phyloP scores from a whole-genome alignment of 2,888 invertebrate genomes.

The Epistrophella euchroma region DNA sequence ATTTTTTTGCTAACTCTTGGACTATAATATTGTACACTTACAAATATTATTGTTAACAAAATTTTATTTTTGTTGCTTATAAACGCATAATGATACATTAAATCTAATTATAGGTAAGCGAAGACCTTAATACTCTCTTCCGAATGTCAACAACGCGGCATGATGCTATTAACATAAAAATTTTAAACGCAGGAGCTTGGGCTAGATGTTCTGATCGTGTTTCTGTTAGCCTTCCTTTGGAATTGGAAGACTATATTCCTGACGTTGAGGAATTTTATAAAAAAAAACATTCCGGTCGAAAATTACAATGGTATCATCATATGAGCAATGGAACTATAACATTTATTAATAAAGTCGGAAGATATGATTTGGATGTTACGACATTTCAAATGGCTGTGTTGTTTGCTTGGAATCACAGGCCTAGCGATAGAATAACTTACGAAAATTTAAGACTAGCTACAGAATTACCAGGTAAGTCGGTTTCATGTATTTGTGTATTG shows the following conservation, averaged over 20 bases:
- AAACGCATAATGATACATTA: neutral
- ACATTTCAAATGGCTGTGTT: conserved; percentile 99
- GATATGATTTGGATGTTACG: conserved; percentile 98
- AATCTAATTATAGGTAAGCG: conserved; percentile 86
- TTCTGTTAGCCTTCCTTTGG: conserved; percentile 97
- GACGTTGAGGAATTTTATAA: conserved; percentile 99
- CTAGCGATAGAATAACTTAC: conserved; percentile 95
- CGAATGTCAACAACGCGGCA: conserved; percentile 91
- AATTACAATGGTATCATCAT: conserved; percentile 99
- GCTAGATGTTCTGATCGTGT: conserved; percentile 96
- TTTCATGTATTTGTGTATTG: neutral
- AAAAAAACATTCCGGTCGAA: conserved; percentile 98
- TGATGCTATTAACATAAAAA: conserved; percentile 98
- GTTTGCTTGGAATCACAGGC: conserved; percentile 99
- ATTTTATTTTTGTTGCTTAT: neutral
- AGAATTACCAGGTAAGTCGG: conserved; percentile 90
- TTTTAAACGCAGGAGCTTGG: conserved; percentile 99
- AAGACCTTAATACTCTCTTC: conserved; percentile 97
- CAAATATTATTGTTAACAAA: neutral
- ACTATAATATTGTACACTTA: too few relatives aligned
- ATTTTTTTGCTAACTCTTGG: too few relatives aligned
- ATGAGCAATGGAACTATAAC: conserved; percentile 99
- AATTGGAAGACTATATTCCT: conserved; percentile 99
- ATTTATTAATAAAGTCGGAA: conserved; percentile 95
- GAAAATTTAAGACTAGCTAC: conserved; percentile 98